These are phyloP conservation scores for Ormyrus nitidulus DNA, from an alignment of 2,888 invertebrate genomes.

Conservation along the genomic window DNA sequence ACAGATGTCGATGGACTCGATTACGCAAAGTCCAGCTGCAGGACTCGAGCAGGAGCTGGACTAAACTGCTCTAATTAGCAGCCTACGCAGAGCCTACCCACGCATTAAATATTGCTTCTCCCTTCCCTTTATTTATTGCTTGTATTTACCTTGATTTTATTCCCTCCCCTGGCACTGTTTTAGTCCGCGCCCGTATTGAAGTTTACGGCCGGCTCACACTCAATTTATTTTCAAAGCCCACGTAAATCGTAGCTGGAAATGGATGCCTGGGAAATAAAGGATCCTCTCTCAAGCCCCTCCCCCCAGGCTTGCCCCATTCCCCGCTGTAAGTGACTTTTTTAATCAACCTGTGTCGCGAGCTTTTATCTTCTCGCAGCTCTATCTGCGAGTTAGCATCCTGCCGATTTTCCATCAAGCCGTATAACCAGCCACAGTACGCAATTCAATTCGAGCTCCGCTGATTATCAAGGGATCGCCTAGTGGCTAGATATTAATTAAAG, in stretches of 20 bases:
- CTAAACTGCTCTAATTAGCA: not conserved
- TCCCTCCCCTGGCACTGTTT: slow-evolving; percentile 10
- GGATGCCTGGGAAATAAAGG: slow-evolving; percentile 50
- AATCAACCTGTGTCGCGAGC: slow-evolving; percentile 35
- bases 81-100: not conserved
- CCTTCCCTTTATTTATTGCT: slow-evolving; percentile 47
- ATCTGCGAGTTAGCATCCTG: slow-evolving; percentile 20
- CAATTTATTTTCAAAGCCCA: slow-evolving; percentile 54
- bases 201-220: slow-evolving; percentile 48
- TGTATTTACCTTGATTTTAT: slow-evolving; percentile 55
- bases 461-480: too few species aligned
- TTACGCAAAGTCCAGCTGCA: not conserved
- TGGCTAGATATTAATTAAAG: not conserved
- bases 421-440: not conserved
- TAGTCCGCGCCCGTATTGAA: slow-evolving; percentile 24
- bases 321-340: slow-evolving; percentile 49
- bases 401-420: slow-evolving; percentile 26
- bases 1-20: slow-evolving; percentile 49
- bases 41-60: not conserved
- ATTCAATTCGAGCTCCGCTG: too few species aligned
- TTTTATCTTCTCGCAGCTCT: not conserved
- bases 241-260: slow-evolving; percentile 49
- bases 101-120: slow-evolving; percentile 39
- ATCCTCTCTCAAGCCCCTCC: slow-evolving; percentile 13
- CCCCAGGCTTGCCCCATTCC: not conserved